Evolutionary conservation across 1,140 invertebrate species (phyloP).

Genomic region (Aleiodes sp.): DNA sequence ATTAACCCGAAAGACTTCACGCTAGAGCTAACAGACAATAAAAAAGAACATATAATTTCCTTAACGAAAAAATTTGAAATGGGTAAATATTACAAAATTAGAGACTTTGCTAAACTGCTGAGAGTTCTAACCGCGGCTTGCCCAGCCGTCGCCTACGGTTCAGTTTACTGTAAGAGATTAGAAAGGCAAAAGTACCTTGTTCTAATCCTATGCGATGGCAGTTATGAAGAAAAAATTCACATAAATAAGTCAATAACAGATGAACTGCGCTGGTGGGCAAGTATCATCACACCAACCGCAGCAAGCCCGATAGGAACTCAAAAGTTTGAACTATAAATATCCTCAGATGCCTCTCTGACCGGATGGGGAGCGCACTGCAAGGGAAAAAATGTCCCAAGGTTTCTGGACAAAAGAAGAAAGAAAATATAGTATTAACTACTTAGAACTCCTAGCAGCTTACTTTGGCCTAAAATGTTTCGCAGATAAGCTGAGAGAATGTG

Average conservation of each 20-base stretch:
- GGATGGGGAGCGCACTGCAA: constrained; percentile 43
- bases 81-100: not conserved
- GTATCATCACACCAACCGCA: not conserved
- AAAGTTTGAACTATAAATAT: constrained; percentile 38
- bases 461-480: constrained; percentile 30
- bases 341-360: constrained; percentile 44
- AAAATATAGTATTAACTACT: constrained; percentile 43
- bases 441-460: constrained; percentile 17
- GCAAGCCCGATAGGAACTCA: not conserved
- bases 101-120: constrained; percentile 2
- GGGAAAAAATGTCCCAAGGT: constrained; percentile 32
- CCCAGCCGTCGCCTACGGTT: constrained; percentile 3
- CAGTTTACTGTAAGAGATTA: not conserved
- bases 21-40: constrained; percentile 8
- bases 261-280: constrained; percentile 4
- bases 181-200: constrained; percentile 1
- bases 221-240: not conserved
- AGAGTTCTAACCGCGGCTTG: constrained; percentile 1
- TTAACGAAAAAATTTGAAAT: not conserved
- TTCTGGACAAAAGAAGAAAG: constrained; percentile 39
- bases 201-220: not conserved
- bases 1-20: not conserved
- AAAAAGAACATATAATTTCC: not conserved
- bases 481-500: constrained; percentile 22
- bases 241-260: not conserved